Conservation (phyloP, 2,113 vertebrate species). For the Crotalus viridis region DNA sequence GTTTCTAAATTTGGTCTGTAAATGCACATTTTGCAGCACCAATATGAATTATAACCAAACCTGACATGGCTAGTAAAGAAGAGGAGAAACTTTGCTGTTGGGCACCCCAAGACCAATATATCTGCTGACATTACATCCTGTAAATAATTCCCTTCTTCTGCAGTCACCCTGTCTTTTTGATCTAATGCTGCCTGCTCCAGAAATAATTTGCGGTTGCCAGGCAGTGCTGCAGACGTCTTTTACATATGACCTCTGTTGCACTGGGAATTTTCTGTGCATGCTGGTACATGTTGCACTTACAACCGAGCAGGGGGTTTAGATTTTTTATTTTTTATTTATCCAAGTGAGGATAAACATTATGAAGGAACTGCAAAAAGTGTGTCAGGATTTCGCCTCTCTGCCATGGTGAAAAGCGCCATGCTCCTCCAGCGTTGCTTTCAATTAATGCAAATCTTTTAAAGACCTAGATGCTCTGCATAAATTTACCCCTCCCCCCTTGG, state of each 20-base stretch:
- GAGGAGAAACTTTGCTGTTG: not conserved
- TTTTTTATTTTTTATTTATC: not conserved
- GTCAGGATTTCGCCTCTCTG: not conserved
- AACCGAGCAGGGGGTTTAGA: slow-evolving; percentile 22
- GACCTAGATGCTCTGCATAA: not conserved
- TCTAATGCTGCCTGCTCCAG: slow-evolving; percentile 12
- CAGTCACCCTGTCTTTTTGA: slow-evolving; percentile 15
- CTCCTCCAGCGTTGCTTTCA: not conserved
- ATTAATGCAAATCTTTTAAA: not conserved
- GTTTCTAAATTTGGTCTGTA: not conserved
- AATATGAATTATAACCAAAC: slow-evolving; percentile 26
- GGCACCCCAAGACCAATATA: slow-evolving; percentile 15
- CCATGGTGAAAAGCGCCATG: not conserved
- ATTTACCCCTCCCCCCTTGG: not conserved
- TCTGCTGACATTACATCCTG: slow-evolving; percentile 33
- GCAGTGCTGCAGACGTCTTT: not conserved
- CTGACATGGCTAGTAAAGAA: slow-evolving; percentile 25
- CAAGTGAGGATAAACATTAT: not conserved
- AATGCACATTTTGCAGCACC: slow-evolving; percentile 30
- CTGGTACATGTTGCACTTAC: slow-evolving; percentile 1
- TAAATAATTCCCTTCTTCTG: slow-evolving; percentile 26
- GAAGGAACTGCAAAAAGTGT: not conserved
- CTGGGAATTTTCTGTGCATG: not conserved
- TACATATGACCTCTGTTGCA: not conserved
- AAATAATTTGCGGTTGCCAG: slow-evolving; percentile 5